Evolutionary conservation across 1,140 invertebrate species (phyloP).

Genomic region (Antheraea mylitta): DNA sequence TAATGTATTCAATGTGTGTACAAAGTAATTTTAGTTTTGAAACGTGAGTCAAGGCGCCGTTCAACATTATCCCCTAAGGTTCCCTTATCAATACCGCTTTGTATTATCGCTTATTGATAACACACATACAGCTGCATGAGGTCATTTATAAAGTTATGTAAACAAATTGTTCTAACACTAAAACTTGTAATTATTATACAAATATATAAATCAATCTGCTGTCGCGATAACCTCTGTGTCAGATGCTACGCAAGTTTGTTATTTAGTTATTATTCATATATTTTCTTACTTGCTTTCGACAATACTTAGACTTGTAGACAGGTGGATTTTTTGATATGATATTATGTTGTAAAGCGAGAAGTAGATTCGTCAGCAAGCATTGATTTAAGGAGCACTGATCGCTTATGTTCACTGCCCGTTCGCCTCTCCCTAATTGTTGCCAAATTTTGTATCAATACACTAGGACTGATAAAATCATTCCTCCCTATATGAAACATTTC

Average conservation of each 20-base stretch:
- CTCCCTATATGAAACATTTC: too few species aligned
- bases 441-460: too few species aligned
- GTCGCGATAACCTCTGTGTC: not conserved
- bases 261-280: not conserved
- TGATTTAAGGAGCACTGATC: too few species aligned
- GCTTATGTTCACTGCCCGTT: too few species aligned
- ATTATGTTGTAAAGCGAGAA: too few species aligned
- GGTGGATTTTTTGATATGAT: too few species aligned
- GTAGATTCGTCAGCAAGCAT: too few species aligned
- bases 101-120: not conserved
- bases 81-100: not conserved
- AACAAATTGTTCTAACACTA: not conserved
- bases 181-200: not conserved
- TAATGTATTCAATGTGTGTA: not conserved
- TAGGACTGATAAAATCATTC: too few species aligned
- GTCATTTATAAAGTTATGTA: constrained; percentile 1
- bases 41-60: not conserved
- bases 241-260: not conserved
- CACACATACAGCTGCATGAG: not conserved
- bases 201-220: not conserved
- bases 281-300: not conserved
- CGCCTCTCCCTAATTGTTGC: too few species aligned
- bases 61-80: not conserved
- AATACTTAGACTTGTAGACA: too few species aligned
- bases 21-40: constrained; percentile 1